phyloP scores from a whole-genome alignment of 2,113 vertebrate genomes.

The Gorsachius goisagi region DNA sequence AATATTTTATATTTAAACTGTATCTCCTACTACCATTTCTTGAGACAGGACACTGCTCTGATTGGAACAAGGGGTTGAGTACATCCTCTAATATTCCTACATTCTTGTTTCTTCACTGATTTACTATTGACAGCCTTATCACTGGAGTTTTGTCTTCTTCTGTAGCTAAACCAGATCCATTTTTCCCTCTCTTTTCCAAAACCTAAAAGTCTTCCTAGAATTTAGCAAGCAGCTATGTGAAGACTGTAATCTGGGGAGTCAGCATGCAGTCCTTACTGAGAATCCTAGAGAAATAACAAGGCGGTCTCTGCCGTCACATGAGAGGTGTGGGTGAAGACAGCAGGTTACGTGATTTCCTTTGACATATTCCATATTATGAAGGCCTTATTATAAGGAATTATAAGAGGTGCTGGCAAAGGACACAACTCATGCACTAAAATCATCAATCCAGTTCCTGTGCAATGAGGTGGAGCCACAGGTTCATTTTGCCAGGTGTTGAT shows the following conservation, averaged over 20 bases:
- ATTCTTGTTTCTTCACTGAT: background rate
- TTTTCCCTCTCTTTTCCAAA: background rate
- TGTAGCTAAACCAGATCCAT: background rate
- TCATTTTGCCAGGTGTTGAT: background rate
- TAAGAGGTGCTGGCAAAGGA: background rate
- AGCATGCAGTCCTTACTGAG: background rate
- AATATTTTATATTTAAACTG: background rate
- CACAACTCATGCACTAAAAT: background rate
- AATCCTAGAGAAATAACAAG: background rate
- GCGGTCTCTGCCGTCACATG: fast-evolving
- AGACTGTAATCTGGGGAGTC: background rate
- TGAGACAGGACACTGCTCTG: background rate
- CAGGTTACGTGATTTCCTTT: background rate
- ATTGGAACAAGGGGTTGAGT: background rate
- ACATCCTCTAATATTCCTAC: background rate
- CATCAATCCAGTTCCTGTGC: background rate
- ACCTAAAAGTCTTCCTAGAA: background rate
- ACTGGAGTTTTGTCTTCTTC: background rate
- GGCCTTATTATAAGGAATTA: background rate
- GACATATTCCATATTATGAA: background rate
- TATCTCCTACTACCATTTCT: background rate
- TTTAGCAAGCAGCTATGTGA: background rate
- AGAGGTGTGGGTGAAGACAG: background rate
- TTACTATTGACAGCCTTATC: background rate
- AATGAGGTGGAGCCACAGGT: background rate